Conservation (phyloP, 2,797 vertebrate species). For the Onychomys leucogaster region DNA sequence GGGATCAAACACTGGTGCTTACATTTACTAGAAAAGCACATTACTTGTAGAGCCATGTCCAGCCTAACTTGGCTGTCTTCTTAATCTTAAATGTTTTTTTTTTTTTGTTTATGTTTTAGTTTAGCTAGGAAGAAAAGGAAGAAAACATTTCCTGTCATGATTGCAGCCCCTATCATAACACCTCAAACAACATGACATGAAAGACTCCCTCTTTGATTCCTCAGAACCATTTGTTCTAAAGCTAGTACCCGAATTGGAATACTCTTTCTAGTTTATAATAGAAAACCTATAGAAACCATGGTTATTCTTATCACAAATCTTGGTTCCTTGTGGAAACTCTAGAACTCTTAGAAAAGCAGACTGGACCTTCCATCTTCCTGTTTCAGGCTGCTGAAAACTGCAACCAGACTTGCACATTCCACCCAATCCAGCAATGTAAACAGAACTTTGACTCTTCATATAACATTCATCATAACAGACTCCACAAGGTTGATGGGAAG, state of each 20-base stretch:
- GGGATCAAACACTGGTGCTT: neutral
- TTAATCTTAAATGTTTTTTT: conserved; percentile 47
- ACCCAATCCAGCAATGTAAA: neutral
- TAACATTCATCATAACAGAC: conserved; percentile 34
- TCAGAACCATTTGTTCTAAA: conserved; percentile 42
- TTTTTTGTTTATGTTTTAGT: conserved; percentile 53
- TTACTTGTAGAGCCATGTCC: neutral
- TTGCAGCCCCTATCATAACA: neutral
- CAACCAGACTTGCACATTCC: neutral
- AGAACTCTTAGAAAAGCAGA: neutral
- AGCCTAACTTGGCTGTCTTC: neutral
- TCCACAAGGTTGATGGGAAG: neutral
- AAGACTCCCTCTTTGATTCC: conserved; percentile 13
- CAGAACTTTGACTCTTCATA: neutral
- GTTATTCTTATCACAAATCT: neutral
- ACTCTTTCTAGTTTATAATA: neutral
- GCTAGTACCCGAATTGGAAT: neutral
- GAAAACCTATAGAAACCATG: neutral
- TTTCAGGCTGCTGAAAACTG: conserved; percentile 38
- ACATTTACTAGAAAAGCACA: neutral
- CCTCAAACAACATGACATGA: neutral
- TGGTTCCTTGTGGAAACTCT: neutral
- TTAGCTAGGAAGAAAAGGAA: neutral
- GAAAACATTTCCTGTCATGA: neutral
- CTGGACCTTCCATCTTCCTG: neutral